Conservation (phyloP, 2,888 invertebrate genomes). For the Apotomis betuletana region DNA sequence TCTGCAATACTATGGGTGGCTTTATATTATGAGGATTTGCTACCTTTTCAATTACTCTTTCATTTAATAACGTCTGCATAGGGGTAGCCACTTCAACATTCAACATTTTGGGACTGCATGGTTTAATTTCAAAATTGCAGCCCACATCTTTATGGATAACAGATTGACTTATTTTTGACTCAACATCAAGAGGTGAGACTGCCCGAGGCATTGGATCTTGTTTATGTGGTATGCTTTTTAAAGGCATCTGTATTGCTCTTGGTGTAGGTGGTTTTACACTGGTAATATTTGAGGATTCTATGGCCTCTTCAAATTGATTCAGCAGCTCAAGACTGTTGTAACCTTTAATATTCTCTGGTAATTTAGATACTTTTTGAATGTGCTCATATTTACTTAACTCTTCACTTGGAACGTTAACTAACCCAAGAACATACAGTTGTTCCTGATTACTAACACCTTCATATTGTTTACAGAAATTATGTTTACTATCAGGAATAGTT, state of each 20-base stretch:
- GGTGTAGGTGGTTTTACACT: constrained; percentile 50
- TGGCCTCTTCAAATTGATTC: constrained; percentile 78
- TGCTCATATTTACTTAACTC: constrained; percentile 80
- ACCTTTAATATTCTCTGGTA: constrained; percentile 81
- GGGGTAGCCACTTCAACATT: constrained; percentile 75
- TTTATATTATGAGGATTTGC: constrained; percentile 65
- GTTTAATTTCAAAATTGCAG: constrained; percentile 81
- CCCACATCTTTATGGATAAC: constrained; percentile 82
- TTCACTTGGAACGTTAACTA: constrained; percentile 77
- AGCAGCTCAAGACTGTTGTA: constrained; percentile 76
- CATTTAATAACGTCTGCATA: constrained; percentile 66
- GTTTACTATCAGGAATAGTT: constrained; percentile 51
- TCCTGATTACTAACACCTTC: constrained; percentile 63
- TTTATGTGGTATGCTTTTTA: constrained; percentile 51
- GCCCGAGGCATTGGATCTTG: constrained; percentile 61
- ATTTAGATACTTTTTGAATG: constrained; percentile 78
- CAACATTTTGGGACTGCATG: constrained; percentile 80
- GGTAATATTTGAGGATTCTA: constrained; percentile 69
- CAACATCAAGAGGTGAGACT: constrained; percentile 78
- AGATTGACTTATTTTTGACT: constrained; percentile 81
- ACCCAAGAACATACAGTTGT: constrained; percentile 77
- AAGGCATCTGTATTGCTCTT: constrained; percentile 53
- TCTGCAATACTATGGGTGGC: constrained; percentile 54
- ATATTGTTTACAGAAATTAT: constrained; percentile 54
- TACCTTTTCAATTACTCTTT: constrained; percentile 76